phyloP scores from a whole-genome alignment of 1,140 invertebrate species.

The Cyclargus thomasi region DNA sequence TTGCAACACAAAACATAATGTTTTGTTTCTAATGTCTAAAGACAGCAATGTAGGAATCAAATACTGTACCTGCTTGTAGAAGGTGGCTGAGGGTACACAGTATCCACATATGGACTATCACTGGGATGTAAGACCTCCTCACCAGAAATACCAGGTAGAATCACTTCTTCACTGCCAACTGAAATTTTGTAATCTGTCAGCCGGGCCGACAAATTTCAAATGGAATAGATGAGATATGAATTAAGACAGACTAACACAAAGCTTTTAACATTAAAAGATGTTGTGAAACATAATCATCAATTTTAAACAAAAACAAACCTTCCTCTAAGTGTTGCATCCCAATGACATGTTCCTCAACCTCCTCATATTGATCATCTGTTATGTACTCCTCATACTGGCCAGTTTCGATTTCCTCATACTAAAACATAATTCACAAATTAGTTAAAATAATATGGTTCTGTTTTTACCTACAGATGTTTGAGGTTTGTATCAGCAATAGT shows the following conservation, averaged over 20 bases:
- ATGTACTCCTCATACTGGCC: constrained; percentile 73
- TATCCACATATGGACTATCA: constrained; percentile 44
- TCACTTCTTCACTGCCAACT: constrained; percentile 65
- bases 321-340: constrained; percentile 73
- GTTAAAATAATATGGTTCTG: no score
- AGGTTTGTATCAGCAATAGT: no score
- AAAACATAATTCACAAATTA: constrained; percentile 32
- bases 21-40: no score
- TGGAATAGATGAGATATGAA: no score
- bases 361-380: constrained; percentile 71
- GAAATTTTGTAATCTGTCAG: constrained; percentile 62
- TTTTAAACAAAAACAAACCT: constrained; percentile 36
- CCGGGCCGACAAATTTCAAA: constrained; percentile 28
- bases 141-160: constrained; percentile 55
- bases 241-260: no score
- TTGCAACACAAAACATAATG: no score
- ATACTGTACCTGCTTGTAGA: constrained; percentile 47
- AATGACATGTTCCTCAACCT: constrained; percentile 72
- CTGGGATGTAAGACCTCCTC: constrained; percentile 45
- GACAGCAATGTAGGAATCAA: no score
- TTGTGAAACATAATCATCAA: constrained; percentile 13
- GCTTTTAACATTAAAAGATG: no score
- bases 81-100: constrained; percentile 44
- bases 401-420: constrained; percentile 73
- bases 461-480: no score